Evolutionary conservation across 2,113 vertebrate species (phyloP), one percentile per base, ranked within the genome.

Genomic region (Oncorhynchus keta): DNA sequence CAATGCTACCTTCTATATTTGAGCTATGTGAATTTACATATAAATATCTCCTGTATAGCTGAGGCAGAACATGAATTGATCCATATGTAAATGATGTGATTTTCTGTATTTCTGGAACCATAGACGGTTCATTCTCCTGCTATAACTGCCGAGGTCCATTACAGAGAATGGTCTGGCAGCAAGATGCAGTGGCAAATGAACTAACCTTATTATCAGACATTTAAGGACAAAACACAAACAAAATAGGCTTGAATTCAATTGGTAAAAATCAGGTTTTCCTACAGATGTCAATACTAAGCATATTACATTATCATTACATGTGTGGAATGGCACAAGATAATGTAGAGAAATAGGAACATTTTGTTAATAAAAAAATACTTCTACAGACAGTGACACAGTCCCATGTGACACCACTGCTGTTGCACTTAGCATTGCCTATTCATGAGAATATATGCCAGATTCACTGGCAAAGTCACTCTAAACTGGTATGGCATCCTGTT

Each of bases 71-170:
- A 28, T 5, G 64, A 24, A 49, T 12, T 5, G 1, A 66, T 68
- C 70, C 16, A 16, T 59, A 61, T 61, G 59, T 35, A 64, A 70
- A 30, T 30, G 12, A 18, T 16, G 48, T 61, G 49, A 69, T 79
- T 86, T 83, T 80, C 62, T 7, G 61, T 65, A 67, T 69, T 61
- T 70, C 68, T 64, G 16, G 72, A 74, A n/a, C 75, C 70, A 14
- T n/a, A 48, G 66, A 66, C 59, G 16, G 1, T 13, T 78, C 55
- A 73, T 62, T 62, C 13, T 61, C 70, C 76, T 78, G 70, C 69
- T 74, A 64, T 66, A 62, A 75, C 65, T 77, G 32, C 69, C 72
- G 74, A 80, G 75, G 72, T 57, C 82, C 65, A 82, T 84, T 79
- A 81, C 12, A 49, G 68, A 76, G 55, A 65, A 75, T 69, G 32